Evolutionary conservation across 1,140 invertebrate genomes (phyloP), one percentile per base, ranked within the genome.

Genomic region (Lycorma delicatula): DNA sequence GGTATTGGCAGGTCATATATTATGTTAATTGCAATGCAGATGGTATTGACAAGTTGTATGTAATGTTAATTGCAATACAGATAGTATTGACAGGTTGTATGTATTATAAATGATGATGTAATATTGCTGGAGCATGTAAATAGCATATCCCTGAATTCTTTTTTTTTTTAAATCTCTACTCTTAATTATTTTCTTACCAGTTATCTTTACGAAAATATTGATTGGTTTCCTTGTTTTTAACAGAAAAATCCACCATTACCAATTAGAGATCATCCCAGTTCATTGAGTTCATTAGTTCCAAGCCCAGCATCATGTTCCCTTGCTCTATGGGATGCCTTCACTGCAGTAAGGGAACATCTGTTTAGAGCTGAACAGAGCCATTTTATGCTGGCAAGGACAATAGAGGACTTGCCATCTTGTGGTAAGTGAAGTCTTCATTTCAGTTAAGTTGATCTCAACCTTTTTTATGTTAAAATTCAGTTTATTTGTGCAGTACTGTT

Each of bases 271-370:
- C 71, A 72, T 53, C 64, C 67, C 16, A 44, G 18, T 16, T 20
- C 18, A 44, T 44, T 16, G 18, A 20, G 16, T 20, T 20, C 5
- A 9, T 16, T 44, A 22, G 23, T 53, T 25, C 18, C 57, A 27
- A 36, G 28, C 12, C 16, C 46, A 36, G 13, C 47, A 41, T 11
- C 44, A 1, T 48, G 52, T 56, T 61, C 61, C 18, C 46, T 75
- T 12, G 68, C 71, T 46, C 66, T 76, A 13, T 63, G 74, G 62
- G 75, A 77, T 66, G 74, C 75, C 12, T 76, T 78, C 56, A 70
- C 68, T 29, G 69, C 74, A 53, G 76, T 74, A 3, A 64, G 70
- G 54, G 74, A 77, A 58, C 70, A 74, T 62, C 59, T 78, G 11
- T 67, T 71, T 26, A 63, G 68, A 55, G 71, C 71, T 31, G 73